These are phyloP conservation scores for Tillus elongatus DNA, from an alignment of 2,888 invertebrate genomes.

Conservation along the genomic window DNA sequence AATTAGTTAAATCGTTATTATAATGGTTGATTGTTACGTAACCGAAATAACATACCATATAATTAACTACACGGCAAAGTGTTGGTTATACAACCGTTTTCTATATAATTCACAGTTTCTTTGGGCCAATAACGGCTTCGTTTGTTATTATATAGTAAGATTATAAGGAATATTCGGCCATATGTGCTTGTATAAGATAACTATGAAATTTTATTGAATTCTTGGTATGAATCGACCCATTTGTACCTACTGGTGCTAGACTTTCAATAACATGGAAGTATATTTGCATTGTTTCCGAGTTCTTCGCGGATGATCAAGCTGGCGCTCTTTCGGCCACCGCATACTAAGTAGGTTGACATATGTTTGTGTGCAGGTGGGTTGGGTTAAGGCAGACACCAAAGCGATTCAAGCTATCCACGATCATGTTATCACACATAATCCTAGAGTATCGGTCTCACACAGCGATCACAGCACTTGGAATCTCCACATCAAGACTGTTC, in stretches of 20 bases:
- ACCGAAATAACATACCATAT: too few relatives aligned
- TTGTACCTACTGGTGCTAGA: slow-evolving; percentile 21
- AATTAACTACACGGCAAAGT: too few relatives aligned
- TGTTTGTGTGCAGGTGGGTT: slow-evolving; percentile 64
- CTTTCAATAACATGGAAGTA: slow-evolving; percentile 24
- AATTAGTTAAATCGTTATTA: too few relatives aligned
- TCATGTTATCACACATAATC: slow-evolving; percentile 86
- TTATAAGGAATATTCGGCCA: too few relatives aligned
- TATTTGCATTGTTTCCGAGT: slow-evolving; percentile 27
- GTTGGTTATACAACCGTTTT: too few relatives aligned
- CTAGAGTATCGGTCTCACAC: slow-evolving; percentile 75
- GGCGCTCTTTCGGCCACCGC: slow-evolving; percentile 24
- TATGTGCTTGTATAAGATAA: too few relatives aligned
- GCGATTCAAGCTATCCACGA: slow-evolving; percentile 89
- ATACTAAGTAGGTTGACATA: slow-evolving; percentile 31
- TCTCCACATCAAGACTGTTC: slow-evolving; percentile 76
- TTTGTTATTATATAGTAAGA: too few relatives aligned
- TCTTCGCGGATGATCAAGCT: slow-evolving; percentile 26
- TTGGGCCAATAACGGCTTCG: too few relatives aligned
- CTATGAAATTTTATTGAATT: slow-evolving; percentile 17
- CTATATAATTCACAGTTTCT: too few relatives aligned
- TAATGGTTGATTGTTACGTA: too few relatives aligned
- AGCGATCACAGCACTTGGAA: slow-evolving; percentile 83
- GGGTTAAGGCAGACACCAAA: slow-evolving; percentile 89
- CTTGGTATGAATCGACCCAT: slow-evolving; percentile 16